These are phyloP conservation scores for Philhelius pedissequus DNA, from an alignment of 2,888 invertebrate species.

Conservation along the genomic window DNA sequence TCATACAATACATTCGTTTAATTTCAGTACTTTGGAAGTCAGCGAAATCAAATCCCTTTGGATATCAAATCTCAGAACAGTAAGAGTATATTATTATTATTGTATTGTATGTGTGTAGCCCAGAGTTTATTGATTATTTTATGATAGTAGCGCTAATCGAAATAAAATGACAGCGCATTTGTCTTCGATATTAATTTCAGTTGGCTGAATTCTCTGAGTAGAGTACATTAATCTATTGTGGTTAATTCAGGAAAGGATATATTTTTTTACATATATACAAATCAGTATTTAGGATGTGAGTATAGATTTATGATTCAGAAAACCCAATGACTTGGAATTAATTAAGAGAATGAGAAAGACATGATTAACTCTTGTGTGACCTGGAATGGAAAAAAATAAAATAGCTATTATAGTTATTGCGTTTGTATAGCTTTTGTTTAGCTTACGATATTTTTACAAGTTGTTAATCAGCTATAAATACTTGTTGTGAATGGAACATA, in stretches of 20 bases:
- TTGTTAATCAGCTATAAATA: no score
- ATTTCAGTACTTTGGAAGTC: neutral
- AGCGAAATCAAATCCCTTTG: neutral
- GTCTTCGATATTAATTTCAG: conserved; percentile 34
- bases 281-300: no score
- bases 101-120: neutral
- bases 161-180: conserved; percentile 27
- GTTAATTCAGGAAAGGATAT: neutral
- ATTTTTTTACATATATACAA: no score
- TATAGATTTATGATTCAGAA: conserved; percentile 16
- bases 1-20: neutral
- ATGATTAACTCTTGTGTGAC: conserved; percentile 10
- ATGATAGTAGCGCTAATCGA: conserved; percentile 29
- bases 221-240: conserved; percentile 22
- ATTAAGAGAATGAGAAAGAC: conserved; percentile 31
- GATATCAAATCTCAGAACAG: neutral
- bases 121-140: conserved; percentile 22
- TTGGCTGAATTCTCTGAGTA: conserved; percentile 13
- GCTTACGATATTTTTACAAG: neutral
- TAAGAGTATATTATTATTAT: neutral
- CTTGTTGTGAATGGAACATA: no score
- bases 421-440: neutral
- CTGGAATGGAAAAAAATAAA: neutral
- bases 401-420: neutral
- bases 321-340: conserved; percentile 24